Base-by-base conservation (phyloP, 2,888 invertebrate genomes). In the Halictus ligatus region DNA sequence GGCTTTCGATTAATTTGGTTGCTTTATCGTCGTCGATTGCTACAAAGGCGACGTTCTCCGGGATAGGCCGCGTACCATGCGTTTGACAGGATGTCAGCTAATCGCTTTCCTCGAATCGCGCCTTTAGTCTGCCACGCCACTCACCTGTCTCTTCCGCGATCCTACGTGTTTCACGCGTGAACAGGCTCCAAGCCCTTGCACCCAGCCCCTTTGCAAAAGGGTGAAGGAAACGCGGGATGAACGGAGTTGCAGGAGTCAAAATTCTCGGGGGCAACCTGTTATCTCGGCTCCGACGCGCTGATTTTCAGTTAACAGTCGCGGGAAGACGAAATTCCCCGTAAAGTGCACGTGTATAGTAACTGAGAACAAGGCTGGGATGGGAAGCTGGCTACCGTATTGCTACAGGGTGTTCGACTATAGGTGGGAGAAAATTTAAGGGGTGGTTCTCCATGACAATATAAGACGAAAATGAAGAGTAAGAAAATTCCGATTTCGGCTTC, bases 1-100 rank as follows among this genome's bases (percentile, higher is more conserved):
- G 87, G 89, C 89, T 91, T 91, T 91, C 92, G 90, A 93, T 93
- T 93, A 92, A 92, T 91, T 93, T 91, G 89, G 91, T 84, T 85
- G 84, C 79, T 87, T 82, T 84, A 86, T 84, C 80, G 87, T 87
- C 67, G 78, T 84, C 77, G 84, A 83, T 80, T 80, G 75, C 35
- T 75, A 76, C 77, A 78, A 71, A 81, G 73, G 77, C 75, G 35
- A 72, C 75, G 71, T 60, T 64, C 60, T 54, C 50, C 25, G n/a
- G 58, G 46, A 8, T 12, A 46, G 29, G 29, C 78, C 75, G 77
- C 69, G 85, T 77, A 81, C 85, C 79, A 85, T 91, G 91, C 87
- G 60, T 90, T 88, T 92, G 92, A 92, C 92, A 90, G 90, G 75
- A 88, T 73, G 81, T 84, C 85, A 81, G 89, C 88, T 89, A 89